phyloP scores from a whole-genome alignment of 2,113 vertebrate genomes.

The Columba janthina region DNA sequence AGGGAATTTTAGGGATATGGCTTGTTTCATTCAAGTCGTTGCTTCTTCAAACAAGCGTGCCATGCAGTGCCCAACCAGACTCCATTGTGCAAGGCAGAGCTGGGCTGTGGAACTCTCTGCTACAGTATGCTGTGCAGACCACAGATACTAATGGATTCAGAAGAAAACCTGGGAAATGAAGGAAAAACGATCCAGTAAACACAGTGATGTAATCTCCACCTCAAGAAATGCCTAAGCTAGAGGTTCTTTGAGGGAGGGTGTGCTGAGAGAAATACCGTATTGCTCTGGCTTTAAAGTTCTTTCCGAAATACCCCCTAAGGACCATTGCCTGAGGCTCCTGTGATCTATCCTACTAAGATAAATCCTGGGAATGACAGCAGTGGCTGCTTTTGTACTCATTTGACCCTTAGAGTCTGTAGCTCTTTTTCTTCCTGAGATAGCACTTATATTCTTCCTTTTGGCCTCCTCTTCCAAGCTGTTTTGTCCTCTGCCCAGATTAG shows the following conservation, averaged over 20 bases:
- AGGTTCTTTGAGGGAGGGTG: not conserved
- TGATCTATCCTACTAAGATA: not conserved
- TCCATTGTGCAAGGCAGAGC: not conserved
- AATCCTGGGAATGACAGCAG: not conserved
- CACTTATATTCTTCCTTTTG: not conserved
- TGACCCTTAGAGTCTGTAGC: not conserved
- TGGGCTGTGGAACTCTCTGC: not conserved
- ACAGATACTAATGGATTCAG: not conserved
- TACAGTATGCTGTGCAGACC: too few relatives aligned
- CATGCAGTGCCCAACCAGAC: rapidly evolving
- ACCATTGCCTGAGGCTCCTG: not conserved
- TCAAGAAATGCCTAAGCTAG: not conserved
- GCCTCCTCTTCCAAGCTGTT: not conserved
- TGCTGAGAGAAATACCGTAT: not conserved
- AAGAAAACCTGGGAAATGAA: not conserved
- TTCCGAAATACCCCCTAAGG: not conserved
- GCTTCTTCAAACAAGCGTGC: not conserved
- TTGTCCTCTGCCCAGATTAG: not conserved
- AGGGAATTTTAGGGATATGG: not conserved
- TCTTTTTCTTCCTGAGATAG: not conserved
- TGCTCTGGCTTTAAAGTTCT: not conserved
- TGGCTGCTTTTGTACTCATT: not conserved
- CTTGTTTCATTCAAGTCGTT: not conserved
- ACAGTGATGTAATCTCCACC: not conserved
- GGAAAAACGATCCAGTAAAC: not conserved